These are phyloP conservation scores for Avahi laniger DNA, from an alignment of 2,797 vertebrate species.

Conservation along the genomic window DNA sequence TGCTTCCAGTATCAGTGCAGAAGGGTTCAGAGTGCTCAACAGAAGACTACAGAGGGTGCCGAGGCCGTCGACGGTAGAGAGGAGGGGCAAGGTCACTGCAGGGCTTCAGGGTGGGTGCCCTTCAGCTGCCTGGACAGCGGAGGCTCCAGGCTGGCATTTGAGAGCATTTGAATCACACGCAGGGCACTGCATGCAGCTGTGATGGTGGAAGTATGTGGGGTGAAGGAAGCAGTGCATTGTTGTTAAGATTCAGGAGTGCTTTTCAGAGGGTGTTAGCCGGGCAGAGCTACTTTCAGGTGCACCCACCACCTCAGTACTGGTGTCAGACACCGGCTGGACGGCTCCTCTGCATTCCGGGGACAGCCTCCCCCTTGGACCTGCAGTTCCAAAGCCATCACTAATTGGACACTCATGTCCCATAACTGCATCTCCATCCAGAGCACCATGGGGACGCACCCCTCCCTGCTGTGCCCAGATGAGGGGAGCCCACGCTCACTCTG, in stretches of 20 bases:
- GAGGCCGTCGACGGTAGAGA: not conserved
- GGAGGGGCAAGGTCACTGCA: not conserved
- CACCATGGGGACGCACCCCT: not conserved
- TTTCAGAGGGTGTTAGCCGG: not conserved
- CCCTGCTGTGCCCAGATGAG: too few species aligned
- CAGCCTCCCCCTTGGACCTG: not conserved
- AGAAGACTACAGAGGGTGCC: not conserved
- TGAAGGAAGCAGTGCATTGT: not conserved
- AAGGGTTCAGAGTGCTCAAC: not conserved
- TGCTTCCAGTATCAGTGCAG: not conserved
- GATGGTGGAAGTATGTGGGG: not conserved
- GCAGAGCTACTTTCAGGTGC: not conserved
- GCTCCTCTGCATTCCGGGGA: not conserved
- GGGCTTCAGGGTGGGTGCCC: not conserved
- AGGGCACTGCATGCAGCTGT: not conserved
- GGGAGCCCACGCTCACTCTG: not conserved
- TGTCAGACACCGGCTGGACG: accelerated
- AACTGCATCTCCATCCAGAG: not conserved
- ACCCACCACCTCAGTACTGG: not conserved
- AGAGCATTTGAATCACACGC: not conserved
- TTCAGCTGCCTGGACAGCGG: not conserved
- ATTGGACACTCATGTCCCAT: not conserved
- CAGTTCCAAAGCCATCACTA: not conserved
- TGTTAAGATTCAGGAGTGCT: not conserved
- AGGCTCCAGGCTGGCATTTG: not conserved